Evolutionary conservation across 2,797 vertebrate species (phyloP), one percentile per base, ranked within the genome.

Genomic region (Sebastes reedi): DNA sequence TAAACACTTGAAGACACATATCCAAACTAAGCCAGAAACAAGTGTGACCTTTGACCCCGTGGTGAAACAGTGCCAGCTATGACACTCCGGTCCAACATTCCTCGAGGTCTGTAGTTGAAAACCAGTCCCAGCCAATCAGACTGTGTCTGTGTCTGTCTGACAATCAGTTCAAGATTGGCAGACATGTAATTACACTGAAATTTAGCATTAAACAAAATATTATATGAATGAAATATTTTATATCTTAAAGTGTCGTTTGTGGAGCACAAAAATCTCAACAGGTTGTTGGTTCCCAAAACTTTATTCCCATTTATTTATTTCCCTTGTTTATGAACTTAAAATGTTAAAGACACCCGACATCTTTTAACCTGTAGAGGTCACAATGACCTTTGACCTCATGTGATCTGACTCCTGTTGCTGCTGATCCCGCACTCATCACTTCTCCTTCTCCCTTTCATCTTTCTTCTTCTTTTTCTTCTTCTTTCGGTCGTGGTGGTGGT

Each of bases 381-480:
- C 22, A 4, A 5, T 13, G 36, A 83, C 34, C 39, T 8, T 39
- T 12, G 8, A 66, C 71, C 34, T 75, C 58, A 4, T 56, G 60
- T 42, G 27, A 83, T 22, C 20, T 11, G 61, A 54, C 29, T 22
- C 16, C 0, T 24, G 11, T 60, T 27, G 58, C 10, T 52, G 36
- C 67, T 71, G 32, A 42, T 46, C 42, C 55, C 25, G 29, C 52
- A 2, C 71, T 16, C 67, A 13, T 92, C 87, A 69, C 80, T 91
- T 87, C 52, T 89, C 80, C 50, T 88, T 87, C 34, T 86, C 83
- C 22, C 56, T 79, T 14, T 85, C 83, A 0, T 88, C 79, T 29
- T 77, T 90, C 79, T 86, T 91, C 71, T 91, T 93, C 85, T 95
- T 95, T 25, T 89, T 97, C 61, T 97, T 95, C 92, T 97, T 97